Conservation (phyloP, 2,888 invertebrate genomes). For the Cataglyphis cursor region DNA sequence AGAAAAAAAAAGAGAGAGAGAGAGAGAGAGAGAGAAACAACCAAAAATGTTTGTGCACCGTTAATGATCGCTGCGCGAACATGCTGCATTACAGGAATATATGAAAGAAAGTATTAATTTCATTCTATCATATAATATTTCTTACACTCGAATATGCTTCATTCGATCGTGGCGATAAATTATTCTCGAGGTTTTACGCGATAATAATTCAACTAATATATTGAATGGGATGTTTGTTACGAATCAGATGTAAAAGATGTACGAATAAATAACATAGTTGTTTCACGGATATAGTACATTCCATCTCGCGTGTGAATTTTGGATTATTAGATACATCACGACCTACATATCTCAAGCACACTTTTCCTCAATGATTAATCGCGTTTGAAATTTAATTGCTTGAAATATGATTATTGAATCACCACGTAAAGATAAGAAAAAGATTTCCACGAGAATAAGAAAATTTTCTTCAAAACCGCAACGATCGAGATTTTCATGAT, state of each 20-base stretch:
- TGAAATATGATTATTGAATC: neutral
- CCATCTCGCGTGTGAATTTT: neutral
- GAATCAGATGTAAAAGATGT: neutral
- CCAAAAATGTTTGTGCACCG: neutral
- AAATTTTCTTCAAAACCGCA: neutral
- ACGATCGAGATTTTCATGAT: neutral
- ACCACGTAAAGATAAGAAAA: neutral
- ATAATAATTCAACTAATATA: neutral
- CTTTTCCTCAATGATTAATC: neutral
- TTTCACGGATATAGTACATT: neutral
- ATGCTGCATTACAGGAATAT: conserved; percentile 4
- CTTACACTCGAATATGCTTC: neutral
- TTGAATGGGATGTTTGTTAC: neutral
- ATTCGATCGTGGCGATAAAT: neutral
- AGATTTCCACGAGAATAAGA: neutral
- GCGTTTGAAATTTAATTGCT: neutral
- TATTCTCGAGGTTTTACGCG: neutral
- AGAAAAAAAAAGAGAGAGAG: neutral
- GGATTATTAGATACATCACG: neutral
- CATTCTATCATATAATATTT: neutral
- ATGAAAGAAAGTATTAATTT: conserved; percentile 18
- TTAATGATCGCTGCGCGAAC: neutral
- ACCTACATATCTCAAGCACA: neutral
- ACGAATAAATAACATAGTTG: conserved; percentile 13
- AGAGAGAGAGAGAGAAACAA: neutral